Base-by-base conservation (phyloP, 1,140 invertebrate genomes). In the Parasteatoda tepidariorum region DNA sequence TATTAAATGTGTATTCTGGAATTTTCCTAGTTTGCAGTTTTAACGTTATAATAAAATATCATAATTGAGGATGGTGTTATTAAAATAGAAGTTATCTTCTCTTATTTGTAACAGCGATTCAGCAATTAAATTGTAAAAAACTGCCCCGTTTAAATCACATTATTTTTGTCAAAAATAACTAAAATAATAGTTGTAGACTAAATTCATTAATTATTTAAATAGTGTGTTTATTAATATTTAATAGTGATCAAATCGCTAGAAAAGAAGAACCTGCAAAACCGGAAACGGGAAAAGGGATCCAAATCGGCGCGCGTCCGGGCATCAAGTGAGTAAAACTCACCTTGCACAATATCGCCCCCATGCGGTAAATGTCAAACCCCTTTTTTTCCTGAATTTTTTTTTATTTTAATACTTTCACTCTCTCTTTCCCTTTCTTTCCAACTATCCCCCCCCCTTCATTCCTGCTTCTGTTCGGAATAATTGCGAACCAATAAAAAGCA, bases 401-500 rank as follows among this genome's bases (percentile, higher is more conserved):
- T 6, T 22, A 59, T 59, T 26, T 64, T 30, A 5, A 64, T 30
- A 64, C 9, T 33, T 24, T 33, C 26, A 33, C 28, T 64, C n/a
- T 64, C 28, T 59, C n/a, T 59, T 26, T n/a, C 57, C 57, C 57
- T 22, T 59, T 48, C 9, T 7, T 59, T 59, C 7, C 57, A 22
- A 59, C 11, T 64, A 30, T 24, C 24, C 24, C n/a, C 55, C 57
- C 71, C 33, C 33, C 57, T 33, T 64, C 1, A 30, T 64, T 64
- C 61, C 61, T 64, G 3, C 13, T 26, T 2, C 61, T 75, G 3
- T 75, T 34, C 6, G 41, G 64, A 79, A 79, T 79, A 79, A 68
- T 79, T 68, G 62, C 18, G 61, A 54, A 78, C 76, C 76, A 79
- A 79, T 79, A 79, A 79, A 79, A 79, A 33, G 76, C 76, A 28